Conservation (phyloP, 2,113 vertebrate species). For the Meriones unguiculatus region DNA sequence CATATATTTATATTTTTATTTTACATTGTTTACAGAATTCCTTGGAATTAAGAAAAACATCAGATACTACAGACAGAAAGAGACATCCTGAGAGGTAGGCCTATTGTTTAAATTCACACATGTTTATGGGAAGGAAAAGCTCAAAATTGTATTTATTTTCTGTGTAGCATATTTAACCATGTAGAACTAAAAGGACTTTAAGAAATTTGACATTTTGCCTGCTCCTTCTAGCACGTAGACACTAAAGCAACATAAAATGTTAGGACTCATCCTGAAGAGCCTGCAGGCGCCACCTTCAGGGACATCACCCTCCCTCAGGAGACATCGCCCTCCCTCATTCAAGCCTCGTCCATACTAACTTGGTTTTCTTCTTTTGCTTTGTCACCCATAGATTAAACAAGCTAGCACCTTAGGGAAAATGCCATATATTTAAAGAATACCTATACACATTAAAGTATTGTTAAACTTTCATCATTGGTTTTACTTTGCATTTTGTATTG, state of each 20-base stretch:
- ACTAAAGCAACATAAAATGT: background rate
- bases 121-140: background rate
- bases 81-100: conserved; percentile 78
- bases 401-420: conserved; percentile 1
- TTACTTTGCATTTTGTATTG: conserved; percentile 19
- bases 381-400: background rate
- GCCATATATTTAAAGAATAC: conserved; percentile 14
- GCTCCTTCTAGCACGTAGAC: background rate
- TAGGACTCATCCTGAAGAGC: background rate
- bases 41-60: conserved; percentile 58
- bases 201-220: background rate
- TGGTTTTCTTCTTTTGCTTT: background rate
- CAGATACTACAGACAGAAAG: conserved; percentile 15
- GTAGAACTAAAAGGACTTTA: background rate
- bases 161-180: background rate
- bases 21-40: conserved; percentile 56
- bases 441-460: background rate
- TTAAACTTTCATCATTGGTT: conserved; percentile 16
- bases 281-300: background rate
- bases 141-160: background rate
- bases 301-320: background rate
- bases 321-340: background rate
- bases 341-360: background rate
- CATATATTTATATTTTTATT: conserved; percentile 38
- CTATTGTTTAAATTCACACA: background rate